Percentiles rank a stretch among this genome's conserved stretches.
Evolutionary conservation across 2,888 invertebrate species (phyloP).

Genomic region (Chrysodeixis includens): DNA sequence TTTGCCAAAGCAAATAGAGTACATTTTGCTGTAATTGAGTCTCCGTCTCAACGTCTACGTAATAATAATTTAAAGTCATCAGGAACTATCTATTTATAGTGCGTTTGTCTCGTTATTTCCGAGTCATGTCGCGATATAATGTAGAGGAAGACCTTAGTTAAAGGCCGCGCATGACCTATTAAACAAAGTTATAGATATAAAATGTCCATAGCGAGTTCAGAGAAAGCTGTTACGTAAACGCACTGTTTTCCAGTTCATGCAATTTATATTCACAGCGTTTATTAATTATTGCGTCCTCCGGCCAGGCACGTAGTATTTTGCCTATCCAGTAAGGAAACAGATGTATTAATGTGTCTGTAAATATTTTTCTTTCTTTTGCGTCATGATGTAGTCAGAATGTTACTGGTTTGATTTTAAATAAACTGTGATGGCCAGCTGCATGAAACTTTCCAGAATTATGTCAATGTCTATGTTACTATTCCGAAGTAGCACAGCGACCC

Average conservation of each 20-base stretch:
- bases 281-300: constrained; percentile 30
- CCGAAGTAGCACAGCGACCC: neutral
- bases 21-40: constrained; percentile 32
- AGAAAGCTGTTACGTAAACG: constrained; percentile 26
- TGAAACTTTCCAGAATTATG: constrained; percentile 7
- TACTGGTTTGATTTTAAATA: constrained; percentile 34
- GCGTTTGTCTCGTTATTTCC: constrained; percentile 34
- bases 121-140: constrained; percentile 15
- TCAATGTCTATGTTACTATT: neutral
- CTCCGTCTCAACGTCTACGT: constrained; percentile 34
- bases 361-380: constrained; percentile 36
- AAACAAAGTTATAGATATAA: neutral
- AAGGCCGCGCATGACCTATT: constrained; percentile 1
- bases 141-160: neutral
- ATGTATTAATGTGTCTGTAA: constrained; percentile 36
- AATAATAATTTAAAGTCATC: constrained; percentile 51
- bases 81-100: constrained; percentile 53
- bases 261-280: constrained; percentile 23
- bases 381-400: constrained; percentile 28
- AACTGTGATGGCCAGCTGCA: constrained; percentile 20
- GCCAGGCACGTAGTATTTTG: constrained; percentile 26
- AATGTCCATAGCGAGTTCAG: constrained; percentile 2
- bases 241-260: constrained; percentile 9
- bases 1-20: constrained; percentile 38
- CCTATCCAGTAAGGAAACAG: constrained; percentile 30